phyloP scores from a whole-genome alignment of 1,140 invertebrate species.

The Papilio aristodemus region DNA sequence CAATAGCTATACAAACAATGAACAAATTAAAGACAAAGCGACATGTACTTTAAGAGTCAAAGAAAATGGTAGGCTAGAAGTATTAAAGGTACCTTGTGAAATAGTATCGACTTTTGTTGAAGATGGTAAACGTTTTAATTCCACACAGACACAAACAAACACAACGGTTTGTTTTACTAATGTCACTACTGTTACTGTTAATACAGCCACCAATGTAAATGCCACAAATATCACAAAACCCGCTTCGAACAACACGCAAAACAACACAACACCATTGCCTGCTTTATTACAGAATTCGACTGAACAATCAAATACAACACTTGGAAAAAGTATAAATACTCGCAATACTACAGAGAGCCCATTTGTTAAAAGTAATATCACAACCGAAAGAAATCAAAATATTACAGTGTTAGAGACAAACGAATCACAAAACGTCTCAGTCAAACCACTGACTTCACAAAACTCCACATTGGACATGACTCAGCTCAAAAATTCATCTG shows the following conservation, averaged over 20 bases:
- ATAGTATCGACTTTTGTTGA: constrained; percentile 72
- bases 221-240: background rate
- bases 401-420: background rate
- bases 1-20: constrained; percentile 35
- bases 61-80: constrained; percentile 54
- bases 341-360: constrained; percentile 7
- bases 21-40: constrained; percentile 51
- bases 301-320: background rate
- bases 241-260: background rate
- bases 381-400: background rate
- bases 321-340: background rate
- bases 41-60: constrained; percentile 61
- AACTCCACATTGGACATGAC: background rate
- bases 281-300: constrained; percentile 16
- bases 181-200: background rate
- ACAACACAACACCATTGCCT: constrained; percentile 1
- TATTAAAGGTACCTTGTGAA: constrained; percentile 68
- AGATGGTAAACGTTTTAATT: constrained; percentile 48
- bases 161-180: constrained; percentile 47
- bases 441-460: constrained; percentile 35
- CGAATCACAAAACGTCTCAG: constrained; percentile 26
- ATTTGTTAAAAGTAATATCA: background rate
- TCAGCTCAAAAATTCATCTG: background rate
- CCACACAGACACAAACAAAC: constrained; percentile 38
- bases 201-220: background rate